Evolutionary conservation across 2,113 vertebrate species (phyloP), one percentile per base, ranked within the genome.

Genomic region (Orthonyx spaldingii): DNA sequence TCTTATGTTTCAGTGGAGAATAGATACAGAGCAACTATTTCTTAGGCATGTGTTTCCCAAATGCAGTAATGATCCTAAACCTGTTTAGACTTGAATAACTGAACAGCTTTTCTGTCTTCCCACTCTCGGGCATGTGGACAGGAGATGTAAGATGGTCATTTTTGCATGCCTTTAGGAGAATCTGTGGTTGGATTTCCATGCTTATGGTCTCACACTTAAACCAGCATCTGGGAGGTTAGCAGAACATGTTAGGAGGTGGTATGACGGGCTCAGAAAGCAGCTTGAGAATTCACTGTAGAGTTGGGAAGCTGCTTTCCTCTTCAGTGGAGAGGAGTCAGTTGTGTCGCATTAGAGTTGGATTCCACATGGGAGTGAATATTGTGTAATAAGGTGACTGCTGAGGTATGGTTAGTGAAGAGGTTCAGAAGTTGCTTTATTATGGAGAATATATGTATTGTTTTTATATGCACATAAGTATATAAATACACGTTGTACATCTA

Each of bases 81-180:
- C 17, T 72, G 1, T 33, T 60, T 56, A 35, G 53, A 28, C 11
- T 24, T 41, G 21, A 22, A 3, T 64, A 87, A 69, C 30, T 47
- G 49, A 80, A 16, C 10, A 42, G 8, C 57, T 71, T 13, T 80
- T 89, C 35, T 72, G 49, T 32, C 11, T 72, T 83, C 49, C 76
- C 9, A 39, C 72, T 11, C 20, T 80, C 0, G 0, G 19, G 8
- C 0, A 0, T 20, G 18, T 24, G 28, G 50, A 33, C 69, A 74
- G 39, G 53, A 86, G 11, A 13, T 5, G 0, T 13, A 46, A 39
- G 13, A 35, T 32, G 33, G 52, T 81, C 12, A 11, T 76, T 14
- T 80, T 80, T 7, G 11, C 12, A 10, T 55, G 41, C 30, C 41
- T n/a, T 1, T 46, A 23, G n/a, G 30, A 56, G n/a, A 56, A 3